Evolutionary conservation across 2,113 vertebrate genomes (phyloP).

Genomic region (Lonchura striata): DNA sequence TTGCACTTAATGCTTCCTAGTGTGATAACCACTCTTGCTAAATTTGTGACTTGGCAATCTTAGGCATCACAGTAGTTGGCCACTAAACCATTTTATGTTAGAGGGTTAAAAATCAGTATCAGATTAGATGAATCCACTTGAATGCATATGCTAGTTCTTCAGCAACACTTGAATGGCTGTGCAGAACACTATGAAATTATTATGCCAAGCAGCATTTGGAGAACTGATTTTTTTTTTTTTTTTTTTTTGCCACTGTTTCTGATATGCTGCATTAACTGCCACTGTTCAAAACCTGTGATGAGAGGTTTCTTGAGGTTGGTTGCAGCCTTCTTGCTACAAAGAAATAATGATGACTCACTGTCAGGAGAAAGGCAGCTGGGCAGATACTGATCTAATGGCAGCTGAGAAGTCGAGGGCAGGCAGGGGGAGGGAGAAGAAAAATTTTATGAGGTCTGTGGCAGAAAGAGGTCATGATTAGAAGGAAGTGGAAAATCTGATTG

Average conservation of each 20-base stretch:
- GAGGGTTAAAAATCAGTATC: neutral
- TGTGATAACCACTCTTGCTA: neutral
- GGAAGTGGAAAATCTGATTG: neutral
- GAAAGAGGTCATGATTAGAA: neutral
- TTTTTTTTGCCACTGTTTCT: neutral
- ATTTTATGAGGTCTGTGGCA: neutral
- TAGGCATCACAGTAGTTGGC: neutral
- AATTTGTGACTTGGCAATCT: neutral
- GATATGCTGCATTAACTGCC: neutral
- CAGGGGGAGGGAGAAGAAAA: neutral
- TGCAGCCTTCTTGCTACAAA: neutral
- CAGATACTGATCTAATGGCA: neutral
- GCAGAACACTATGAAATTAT: neutral
- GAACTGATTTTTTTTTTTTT: neutral
- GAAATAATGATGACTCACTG: neutral
- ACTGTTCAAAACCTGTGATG: neutral
- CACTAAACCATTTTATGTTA: neutral
- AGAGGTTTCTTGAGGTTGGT: neutral
- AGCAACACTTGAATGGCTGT: neutral
- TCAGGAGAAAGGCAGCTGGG: neutral
- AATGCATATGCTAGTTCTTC: neutral
- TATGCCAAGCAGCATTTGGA: neutral
- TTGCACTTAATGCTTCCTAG: neutral
- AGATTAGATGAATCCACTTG: neutral
- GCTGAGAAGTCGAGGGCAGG: neutral